Base-by-base conservation (phyloP, 2,888 invertebrate species). In the Cephonodes hylas region DNA sequence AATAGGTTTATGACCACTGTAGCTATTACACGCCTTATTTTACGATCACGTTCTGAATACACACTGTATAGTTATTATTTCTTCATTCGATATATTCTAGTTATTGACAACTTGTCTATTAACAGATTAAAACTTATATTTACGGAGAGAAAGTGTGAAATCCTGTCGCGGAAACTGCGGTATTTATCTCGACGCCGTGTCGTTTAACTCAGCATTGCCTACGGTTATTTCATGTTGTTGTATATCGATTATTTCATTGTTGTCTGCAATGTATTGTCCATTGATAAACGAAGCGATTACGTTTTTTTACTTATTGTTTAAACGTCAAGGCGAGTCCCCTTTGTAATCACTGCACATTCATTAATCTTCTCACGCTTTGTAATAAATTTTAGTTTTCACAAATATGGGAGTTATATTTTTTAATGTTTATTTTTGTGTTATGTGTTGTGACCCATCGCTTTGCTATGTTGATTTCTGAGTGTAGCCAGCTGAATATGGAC, bases 211-310 rank as follows among this genome's bases (percentile, higher is more conserved):
- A 18, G 10, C 53, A 53, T 31, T 27, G 53, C 27, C 53, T 53
- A 18, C 53, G 53, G 31, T 31, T 31, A 53, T 53, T 53, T 53
- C 0, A 18, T 31, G 31, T 18, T 53, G 31, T 53, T 31, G 27
- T 31, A 31, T 10, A 53, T 31, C 53, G 18, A 53, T 53, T 53
- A 53, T 53, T 5, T 53, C 53, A 53, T 53, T 53, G 18, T 53
- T 53, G 53, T 53, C 53, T 53, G 53, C 20, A 18, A 31, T 31
- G 53, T 53, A 53, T 53, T 53, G 53, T 53, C 31, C 53, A 53
- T 53, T 53, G 53, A 53, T 53, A 53, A 53, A 31, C 31, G 31
- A 18, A 0, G 53, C 31, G 4, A 53, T 53, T 53, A 27, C 27
- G 13, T 53, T 53, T 53, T n/a, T 53, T 53, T 8, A 27, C 31